phyloP scores from a whole-genome alignment of 2,888 invertebrate species.

The Parascotia fuliginaria region DNA sequence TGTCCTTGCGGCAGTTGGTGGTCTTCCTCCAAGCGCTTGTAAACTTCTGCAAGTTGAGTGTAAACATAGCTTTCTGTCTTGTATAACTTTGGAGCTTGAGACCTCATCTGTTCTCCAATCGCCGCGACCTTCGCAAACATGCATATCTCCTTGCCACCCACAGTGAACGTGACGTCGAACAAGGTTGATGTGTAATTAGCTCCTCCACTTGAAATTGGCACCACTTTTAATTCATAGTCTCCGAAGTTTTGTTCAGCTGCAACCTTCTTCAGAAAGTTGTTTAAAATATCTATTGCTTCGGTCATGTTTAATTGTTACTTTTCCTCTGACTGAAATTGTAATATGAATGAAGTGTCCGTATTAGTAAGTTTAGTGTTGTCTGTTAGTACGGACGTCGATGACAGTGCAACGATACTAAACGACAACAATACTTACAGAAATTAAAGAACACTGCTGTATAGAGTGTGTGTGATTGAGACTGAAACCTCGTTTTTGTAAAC shows the following conservation, averaged over 20 bases:
- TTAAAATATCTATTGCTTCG: not conserved
- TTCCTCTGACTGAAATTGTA: too few species aligned
- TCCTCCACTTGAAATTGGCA: slow-evolving; percentile 9
- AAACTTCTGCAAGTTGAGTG: slow-evolving; percentile 3
- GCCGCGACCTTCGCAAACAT: slow-evolving; percentile 18
- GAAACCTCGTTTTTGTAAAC: too few species aligned
- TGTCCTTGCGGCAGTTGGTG: slow-evolving; percentile 6
- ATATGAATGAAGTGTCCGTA: too few species aligned
- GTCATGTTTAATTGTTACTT: too few species aligned
- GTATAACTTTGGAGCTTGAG: not conserved
- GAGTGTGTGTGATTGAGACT: too few species aligned
- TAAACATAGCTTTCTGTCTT: slow-evolving; percentile 12
- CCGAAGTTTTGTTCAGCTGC: slow-evolving; percentile 6
- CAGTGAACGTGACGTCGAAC: not conserved
- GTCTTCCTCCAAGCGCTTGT: slow-evolving; percentile 5
- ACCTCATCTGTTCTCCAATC: slow-evolving; percentile 6
- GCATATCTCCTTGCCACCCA: not conserved
- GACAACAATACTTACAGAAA: too few species aligned
- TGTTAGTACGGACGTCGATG: too few species aligned
- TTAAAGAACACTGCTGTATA: too few species aligned
- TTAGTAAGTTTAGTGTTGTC: too few species aligned
- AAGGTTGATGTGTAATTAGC: slow-evolving; percentile 11
- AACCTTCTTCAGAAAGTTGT: not conserved
- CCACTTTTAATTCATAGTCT: slow-evolving; percentile 3
- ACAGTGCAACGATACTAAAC: too few species aligned